phyloP scores from a whole-genome alignment of 2,113 vertebrate species.

The Rhagologus leucostigma region DNA sequence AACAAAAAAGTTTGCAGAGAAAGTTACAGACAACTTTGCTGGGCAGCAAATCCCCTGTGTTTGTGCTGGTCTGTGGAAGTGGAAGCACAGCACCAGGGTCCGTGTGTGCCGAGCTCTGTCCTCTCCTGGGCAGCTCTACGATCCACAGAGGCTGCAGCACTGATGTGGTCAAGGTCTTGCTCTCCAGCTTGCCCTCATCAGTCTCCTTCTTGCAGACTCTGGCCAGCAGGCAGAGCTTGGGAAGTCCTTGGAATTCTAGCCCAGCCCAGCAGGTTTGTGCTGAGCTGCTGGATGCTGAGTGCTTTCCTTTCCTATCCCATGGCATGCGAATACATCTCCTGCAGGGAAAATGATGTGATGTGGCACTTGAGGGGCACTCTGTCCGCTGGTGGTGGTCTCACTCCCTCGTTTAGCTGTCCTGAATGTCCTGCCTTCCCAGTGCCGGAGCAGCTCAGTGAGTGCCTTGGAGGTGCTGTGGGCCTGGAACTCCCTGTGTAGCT shows the following conservation, averaged over 20 bases:
- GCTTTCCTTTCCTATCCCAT: neutral
- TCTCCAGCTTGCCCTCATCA: neutral
- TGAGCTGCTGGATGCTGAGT: neutral
- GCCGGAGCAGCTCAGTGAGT: rapidly evolving
- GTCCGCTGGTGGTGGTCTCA: neutral
- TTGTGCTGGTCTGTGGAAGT: neutral
- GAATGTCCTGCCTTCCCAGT: neutral
- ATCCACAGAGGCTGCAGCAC: neutral
- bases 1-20: neutral
- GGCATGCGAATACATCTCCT: neutral
- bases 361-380: neutral
- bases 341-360: neutral
- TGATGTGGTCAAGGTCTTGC: neutral
- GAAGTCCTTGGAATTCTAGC: neutral
- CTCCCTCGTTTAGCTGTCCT: neutral
- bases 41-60: neutral
- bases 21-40: neutral
- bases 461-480: neutral
- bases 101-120: neutral
- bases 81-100: neutral
- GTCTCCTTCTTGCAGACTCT: neutral
- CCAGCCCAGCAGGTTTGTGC: neutral
- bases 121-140: neutral
- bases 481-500: neutral
- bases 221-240: neutral